Base-by-base conservation (phyloP, 2,888 invertebrate genomes). In the Cosmia trapezina region DNA sequence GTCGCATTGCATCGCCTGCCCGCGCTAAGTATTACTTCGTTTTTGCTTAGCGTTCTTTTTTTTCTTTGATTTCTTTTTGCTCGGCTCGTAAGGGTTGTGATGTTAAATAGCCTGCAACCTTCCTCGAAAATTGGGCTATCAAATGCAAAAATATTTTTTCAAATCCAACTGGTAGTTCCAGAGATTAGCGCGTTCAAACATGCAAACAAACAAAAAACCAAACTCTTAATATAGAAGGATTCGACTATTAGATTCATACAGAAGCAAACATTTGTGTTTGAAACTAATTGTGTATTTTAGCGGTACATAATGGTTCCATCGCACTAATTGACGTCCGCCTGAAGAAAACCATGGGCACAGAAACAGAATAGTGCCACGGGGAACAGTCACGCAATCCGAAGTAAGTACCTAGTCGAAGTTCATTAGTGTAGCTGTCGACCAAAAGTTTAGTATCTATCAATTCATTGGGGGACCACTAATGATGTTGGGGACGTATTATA, bases 311-410 rank as follows among this genome's bases (percentile, higher is more conserved):
- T 80, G 59, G 60, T 17, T 45, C 57, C 49, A 45, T 66, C 47
- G n/a, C 41, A 62, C 51, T 78, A 75, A 83, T 83, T 72, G 75
- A 80, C 47, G 51, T 22, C 11, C 54, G 49, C 19, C 56, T 57
- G 8, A 61, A 61, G 57, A 47, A 53, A 66, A 49, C 19, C 49
- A 12, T 22, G 28, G 4, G 17, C 51, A n/a, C 14, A 63, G 33
- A 17, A 17, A n/a, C 14, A 63, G 33, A 17, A 17, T n/a, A 53
- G n/a, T 11, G 8, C 53, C 8, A 53, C 22, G 43, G 63, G 47
- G 41, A 2, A 60, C 37, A 54, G 78, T 59, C 81, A 80, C 78
- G 81, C 83, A 37, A 80, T 64, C 47, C 22, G 14, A 45, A 45
- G 47, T 53, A 28, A 28, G 17, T 28, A 22, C 11, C 4, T 53